These are phyloP conservation scores for Cinclus cinclus DNA, from an alignment of 2,113 vertebrate genomes.

Conservation along the genomic window DNA sequence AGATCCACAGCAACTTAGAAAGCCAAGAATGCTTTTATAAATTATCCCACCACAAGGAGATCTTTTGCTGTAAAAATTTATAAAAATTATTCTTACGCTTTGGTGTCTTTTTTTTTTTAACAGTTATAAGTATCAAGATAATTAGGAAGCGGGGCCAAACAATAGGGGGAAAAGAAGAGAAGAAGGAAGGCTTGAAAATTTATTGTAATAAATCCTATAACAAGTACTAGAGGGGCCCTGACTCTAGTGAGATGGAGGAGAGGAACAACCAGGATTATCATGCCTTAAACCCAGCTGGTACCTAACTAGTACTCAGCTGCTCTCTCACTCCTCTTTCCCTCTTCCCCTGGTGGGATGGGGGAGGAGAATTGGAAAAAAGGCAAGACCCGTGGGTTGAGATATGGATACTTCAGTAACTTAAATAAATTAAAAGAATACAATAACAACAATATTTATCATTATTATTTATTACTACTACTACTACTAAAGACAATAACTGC, in stretches of 20 bases:
- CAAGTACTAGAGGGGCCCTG: neutral
- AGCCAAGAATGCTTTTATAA: neutral
- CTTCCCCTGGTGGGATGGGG: neutral
- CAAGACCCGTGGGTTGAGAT: neutral
- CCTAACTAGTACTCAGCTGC: neutral
- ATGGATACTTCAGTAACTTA: neutral
- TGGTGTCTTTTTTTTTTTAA: neutral
- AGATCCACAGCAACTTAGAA: neutral
- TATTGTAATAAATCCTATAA: neutral
- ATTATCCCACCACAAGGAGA: accelerated
- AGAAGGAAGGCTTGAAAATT: accelerated
- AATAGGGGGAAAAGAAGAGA: accelerated
- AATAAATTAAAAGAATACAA: neutral
- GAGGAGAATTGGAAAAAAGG: neutral
- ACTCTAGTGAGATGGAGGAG: neutral
- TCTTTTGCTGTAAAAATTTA: neutral
- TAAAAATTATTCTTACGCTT: neutral
- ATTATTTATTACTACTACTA: neutral
- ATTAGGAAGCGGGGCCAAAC: accelerated
- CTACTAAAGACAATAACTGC: accelerated
- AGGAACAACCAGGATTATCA: neutral
- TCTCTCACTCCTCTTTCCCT: neutral
- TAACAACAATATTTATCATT: too few relatives aligned
- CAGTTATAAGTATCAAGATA: neutral
- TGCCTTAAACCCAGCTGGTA: neutral